Evolutionary conservation across 2,113 vertebrate genomes (phyloP).

Genomic region (Prinia subflava): DNA sequence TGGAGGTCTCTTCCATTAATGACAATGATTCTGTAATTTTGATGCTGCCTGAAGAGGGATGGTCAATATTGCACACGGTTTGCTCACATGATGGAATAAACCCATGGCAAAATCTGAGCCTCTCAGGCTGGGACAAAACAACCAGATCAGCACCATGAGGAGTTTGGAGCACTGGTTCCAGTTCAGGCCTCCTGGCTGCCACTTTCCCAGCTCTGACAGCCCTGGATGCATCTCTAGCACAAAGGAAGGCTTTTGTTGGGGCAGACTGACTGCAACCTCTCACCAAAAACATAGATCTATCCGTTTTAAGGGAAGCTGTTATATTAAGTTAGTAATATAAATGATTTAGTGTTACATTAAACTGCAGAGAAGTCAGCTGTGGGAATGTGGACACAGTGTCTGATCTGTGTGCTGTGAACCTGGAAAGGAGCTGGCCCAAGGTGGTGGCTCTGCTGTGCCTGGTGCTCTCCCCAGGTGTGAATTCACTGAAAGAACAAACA

Average conservation of each 20-base stretch:
- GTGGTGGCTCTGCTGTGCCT: background rate
- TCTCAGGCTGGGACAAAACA: background rate
- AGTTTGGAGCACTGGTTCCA: background rate
- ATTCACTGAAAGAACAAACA: background rate
- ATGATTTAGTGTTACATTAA: background rate
- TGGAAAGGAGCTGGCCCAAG: background rate
- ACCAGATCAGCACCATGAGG: fast-evolving
- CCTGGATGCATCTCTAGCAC: background rate
- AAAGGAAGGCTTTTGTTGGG: background rate
- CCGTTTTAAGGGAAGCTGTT: background rate
- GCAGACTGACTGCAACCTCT: background rate
- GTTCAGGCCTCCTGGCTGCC: background rate
- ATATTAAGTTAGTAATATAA: no score
- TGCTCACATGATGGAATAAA: no score
- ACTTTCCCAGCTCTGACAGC: background rate
- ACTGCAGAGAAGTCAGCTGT: background rate
- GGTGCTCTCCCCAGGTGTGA: background rate
- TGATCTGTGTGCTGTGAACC: background rate
- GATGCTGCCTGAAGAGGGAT: no score
- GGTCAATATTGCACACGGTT: no score
- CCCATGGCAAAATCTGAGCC: no score
- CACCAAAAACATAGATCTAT: background rate
- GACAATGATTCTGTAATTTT: no score
- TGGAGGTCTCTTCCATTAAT: no score
- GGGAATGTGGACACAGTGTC: fast-evolving